Evolutionary conservation across 1,140 invertebrate species (phyloP).

Genomic region (Calephelis nemesis): DNA sequence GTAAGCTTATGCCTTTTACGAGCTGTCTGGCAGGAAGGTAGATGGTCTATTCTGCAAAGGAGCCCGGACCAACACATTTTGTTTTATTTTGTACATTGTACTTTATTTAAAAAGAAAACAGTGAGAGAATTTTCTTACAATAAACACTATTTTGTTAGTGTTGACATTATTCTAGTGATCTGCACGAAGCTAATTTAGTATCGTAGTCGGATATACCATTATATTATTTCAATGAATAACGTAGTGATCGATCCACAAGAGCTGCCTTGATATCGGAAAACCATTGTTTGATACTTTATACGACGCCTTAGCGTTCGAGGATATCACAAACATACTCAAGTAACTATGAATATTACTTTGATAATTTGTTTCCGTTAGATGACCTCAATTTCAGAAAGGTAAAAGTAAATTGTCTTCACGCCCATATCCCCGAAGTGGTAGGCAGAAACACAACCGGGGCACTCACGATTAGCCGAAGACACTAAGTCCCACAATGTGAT

Average conservation of each 20-base stretch:
- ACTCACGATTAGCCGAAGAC: too few relatives aligned
- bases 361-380: neutral
- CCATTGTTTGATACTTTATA: slow-evolving; percentile 24
- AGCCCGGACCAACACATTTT: too few relatives aligned
- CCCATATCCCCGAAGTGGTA: too few relatives aligned
- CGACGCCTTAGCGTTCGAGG: slow-evolving; percentile 17
- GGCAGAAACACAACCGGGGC: too few relatives aligned
- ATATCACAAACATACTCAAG: slow-evolving; percentile 14
- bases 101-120: too few relatives aligned
- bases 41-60: too few relatives aligned
- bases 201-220: neutral
- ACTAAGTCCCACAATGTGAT: too few relatives aligned
- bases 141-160: too few relatives aligned
- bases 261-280: slow-evolving; percentile 22
- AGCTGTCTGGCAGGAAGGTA: too few relatives aligned
- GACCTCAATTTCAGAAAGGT: neutral
- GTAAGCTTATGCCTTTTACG: too few relatives aligned
- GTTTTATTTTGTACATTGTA: too few relatives aligned
- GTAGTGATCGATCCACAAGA: slow-evolving; percentile 16
- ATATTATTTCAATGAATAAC: slow-evolving; percentile 19
- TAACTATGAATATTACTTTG: slow-evolving; percentile 13
- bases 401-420: neutral
- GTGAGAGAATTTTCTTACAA: too few relatives aligned
- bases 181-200: neutral
- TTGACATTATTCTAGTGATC: neutral